phyloP scores from a whole-genome alignment of 2,888 invertebrate genomes.

The Agonopterix heracliana region DNA sequence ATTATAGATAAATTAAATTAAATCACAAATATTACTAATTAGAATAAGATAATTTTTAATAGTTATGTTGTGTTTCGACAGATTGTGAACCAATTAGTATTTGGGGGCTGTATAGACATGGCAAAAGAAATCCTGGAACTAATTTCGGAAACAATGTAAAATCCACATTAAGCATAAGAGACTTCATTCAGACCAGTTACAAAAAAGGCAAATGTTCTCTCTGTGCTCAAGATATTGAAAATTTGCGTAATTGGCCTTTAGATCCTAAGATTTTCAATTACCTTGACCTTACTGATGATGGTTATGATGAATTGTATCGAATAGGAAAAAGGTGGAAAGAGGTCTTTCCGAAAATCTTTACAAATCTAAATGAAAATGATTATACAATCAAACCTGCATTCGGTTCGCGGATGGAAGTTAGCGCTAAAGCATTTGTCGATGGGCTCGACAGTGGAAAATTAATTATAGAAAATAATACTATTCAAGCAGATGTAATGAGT shows the following conservation, averaged over 20 bases:
- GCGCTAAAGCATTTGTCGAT: slow-evolving; percentile 77
- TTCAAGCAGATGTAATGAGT: not conserved
- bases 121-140: slow-evolving; percentile 42
- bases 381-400: slow-evolving; percentile 76
- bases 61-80: slow-evolving; percentile 14
- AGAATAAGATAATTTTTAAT: no score
- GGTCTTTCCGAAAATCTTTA: slow-evolving; percentile 58
- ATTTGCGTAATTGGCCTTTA: slow-evolving; percentile 41
- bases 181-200: slow-evolving; percentile 42
- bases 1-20: no score
- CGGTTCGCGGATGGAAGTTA: slow-evolving; percentile 73
- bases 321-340: slow-evolving; percentile 67
- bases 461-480: not conserved
- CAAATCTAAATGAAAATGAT: slow-evolving; percentile 57
- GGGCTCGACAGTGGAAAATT: slow-evolving; percentile 41
- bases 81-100: slow-evolving; percentile 56
- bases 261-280: slow-evolving; percentile 40
- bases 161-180: slow-evolving; percentile 36
- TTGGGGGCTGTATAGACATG: slow-evolving; percentile 53
- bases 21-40: no score
- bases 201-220: slow-evolving; percentile 49
- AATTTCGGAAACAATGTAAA: slow-evolving; percentile 36
- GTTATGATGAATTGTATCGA: slow-evolving; percentile 78
- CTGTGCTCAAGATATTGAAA: slow-evolving; percentile 62
- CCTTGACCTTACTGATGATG: slow-evolving; percentile 49